Evolutionary conservation across 2,113 vertebrate species (phyloP).

Genomic region (Athene noctua): DNA sequence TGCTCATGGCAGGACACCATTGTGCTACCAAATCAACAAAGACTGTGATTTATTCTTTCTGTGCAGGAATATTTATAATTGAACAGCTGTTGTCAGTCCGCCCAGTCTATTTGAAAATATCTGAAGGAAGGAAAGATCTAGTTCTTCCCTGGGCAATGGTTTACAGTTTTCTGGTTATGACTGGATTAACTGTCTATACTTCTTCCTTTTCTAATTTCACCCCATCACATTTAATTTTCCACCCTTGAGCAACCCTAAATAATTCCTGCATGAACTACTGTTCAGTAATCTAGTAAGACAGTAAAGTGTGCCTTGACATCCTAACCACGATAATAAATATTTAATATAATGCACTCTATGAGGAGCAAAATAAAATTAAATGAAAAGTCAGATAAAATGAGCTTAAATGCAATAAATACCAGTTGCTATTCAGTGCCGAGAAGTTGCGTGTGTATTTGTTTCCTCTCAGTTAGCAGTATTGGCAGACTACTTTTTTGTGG

Average conservation of each 20-base stretch:
- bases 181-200: neutral
- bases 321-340: conserved; percentile 60
- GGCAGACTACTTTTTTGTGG: conserved; percentile 7
- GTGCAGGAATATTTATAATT: neutral
- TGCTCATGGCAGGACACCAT: neutral
- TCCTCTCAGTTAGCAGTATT: neutral
- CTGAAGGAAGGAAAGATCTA: neutral
- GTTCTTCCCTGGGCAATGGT: neutral
- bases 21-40: neutral
- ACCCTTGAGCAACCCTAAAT: neutral
- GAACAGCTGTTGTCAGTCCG: neutral
- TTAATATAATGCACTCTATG: conserved; percentile 54
- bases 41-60: neutral
- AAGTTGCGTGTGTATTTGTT: conserved; percentile 28
- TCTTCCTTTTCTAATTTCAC: conserved; percentile 30
- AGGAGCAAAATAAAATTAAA: conserved; percentile 62
- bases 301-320: conserved; percentile 47
- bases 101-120: neutral
- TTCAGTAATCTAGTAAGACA: conserved; percentile 36
- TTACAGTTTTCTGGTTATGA: neutral
- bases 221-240: conserved; percentile 9
- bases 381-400: conserved; percentile 64
- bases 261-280: conserved; percentile 27
- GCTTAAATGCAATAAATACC: conserved; percentile 43
- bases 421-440: neutral